Conservation (phyloP, 2,888 invertebrate species). For the Pollenia angustigena region DNA sequence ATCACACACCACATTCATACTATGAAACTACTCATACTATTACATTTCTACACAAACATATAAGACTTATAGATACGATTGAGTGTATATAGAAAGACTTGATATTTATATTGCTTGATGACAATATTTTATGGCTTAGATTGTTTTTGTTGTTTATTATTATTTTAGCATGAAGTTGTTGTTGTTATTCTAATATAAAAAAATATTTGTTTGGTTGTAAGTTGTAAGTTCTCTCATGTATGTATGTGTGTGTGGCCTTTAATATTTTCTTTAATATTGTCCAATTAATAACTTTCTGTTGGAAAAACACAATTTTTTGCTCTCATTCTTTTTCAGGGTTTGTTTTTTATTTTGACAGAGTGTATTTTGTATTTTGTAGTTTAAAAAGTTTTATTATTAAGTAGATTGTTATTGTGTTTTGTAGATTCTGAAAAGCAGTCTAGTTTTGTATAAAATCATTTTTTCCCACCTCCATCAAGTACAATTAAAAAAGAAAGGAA, state of each 20-base stretch:
- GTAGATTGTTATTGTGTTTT: not conserved
- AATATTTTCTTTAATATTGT: constrained; percentile 38
- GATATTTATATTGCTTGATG: constrained; percentile 2
- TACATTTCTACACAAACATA: not conserved
- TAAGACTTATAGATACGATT: not conserved
- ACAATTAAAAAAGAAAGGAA: not conserved
- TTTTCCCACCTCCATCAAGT: not conserved
- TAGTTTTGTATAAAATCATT: not conserved
- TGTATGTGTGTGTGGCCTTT: not conserved
- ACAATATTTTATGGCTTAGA: constrained; percentile 27
- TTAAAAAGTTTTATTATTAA: constrained; percentile 9
- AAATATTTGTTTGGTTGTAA: not conserved
- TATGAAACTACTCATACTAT: not conserved
- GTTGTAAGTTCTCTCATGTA: not conserved
- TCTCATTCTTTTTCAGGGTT: not conserved
- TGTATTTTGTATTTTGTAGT: not conserved
- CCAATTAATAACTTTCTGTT: constrained; percentile 28
- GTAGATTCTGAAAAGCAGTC: not conserved
- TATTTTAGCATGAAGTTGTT: constrained; percentile 9
- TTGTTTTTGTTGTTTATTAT: constrained; percentile 34
- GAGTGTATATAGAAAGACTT: constrained; percentile 8
- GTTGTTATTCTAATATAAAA: constrained; percentile 11
- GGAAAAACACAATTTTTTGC: constrained; percentile 9
- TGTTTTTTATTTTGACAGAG: not conserved
- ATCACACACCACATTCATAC: constrained; percentile 14